Conservation (phyloP, 2,888 invertebrate genomes). For the Tuta absoluta region DNA sequence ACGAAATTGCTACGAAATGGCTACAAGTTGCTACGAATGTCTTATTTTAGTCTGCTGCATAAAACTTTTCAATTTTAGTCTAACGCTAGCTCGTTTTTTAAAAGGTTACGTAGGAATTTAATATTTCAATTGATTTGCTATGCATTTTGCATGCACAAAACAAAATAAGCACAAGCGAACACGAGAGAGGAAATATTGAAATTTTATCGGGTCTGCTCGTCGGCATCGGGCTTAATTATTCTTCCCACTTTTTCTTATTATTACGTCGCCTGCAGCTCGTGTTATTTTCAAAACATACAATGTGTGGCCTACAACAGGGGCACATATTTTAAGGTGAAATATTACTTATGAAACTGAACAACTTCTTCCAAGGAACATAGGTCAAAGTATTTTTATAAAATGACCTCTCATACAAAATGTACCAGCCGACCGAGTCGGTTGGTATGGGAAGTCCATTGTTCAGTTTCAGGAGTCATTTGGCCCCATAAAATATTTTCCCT, state of each 20-base stretch:
- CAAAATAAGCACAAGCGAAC: slow-evolving; percentile 11
- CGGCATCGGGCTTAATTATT: slow-evolving; percentile 18
- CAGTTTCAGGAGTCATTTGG: too few relatives aligned
- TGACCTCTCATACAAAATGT: too few relatives aligned
- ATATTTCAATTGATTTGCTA: neutral
- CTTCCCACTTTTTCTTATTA: slow-evolving; percentile 20
- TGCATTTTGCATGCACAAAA: slow-evolving; percentile 21
- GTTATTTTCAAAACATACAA: slow-evolving; percentile 5
- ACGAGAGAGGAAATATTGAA: slow-evolving; percentile 21
- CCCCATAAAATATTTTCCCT: too few relatives aligned
- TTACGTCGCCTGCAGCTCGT: slow-evolving; percentile 3
- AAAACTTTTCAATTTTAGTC: slow-evolving; percentile 3
- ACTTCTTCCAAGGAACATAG: too few relatives aligned
- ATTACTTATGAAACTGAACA: too few relatives aligned
- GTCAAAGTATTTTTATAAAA: too few relatives aligned
- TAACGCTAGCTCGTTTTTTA: neutral
- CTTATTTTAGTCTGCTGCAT: neutral
- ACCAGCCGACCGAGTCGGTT: neutral
- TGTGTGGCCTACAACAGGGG: too few relatives aligned
- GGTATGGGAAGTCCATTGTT: too few relatives aligned
- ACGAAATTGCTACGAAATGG: slow-evolving; percentile 14
- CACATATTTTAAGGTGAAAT: slow-evolving; percentile 5
- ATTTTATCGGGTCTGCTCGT: slow-evolving; percentile 20
- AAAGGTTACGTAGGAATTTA: neutral
- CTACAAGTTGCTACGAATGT: slow-evolving; percentile 17